phyloP scores from a whole-genome alignment of 2,113 vertebrate genomes.

The Tauraco erythrolophus region DNA sequence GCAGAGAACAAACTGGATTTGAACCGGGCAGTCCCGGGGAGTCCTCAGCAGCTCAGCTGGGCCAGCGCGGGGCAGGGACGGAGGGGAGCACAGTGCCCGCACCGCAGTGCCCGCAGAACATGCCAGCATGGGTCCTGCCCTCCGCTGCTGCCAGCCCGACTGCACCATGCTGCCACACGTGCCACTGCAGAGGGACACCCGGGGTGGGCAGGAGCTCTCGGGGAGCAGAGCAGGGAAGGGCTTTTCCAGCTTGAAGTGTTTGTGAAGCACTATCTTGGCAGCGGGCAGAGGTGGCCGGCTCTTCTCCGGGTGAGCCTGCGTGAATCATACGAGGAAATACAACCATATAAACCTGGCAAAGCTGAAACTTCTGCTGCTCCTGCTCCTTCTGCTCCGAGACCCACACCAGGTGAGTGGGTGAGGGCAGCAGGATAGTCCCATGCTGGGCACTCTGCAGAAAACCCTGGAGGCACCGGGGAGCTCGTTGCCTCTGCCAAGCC shows the following conservation, averaged over 20 bases:
- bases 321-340: background rate
- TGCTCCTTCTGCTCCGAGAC: background rate
- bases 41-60: background rate
- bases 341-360: rapidly evolving
- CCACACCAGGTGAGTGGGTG: rapidly evolving
- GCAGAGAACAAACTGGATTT: background rate
- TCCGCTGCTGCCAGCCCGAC: background rate
- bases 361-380: background rate
- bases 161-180: rapidly evolving
- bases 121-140: rapidly evolving
- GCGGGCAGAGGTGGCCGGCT: background rate
- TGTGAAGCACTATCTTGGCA: background rate
- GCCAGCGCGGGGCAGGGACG: rapidly evolving
- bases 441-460: background rate
- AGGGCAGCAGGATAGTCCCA: rapidly evolving
- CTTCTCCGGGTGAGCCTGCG: background rate
- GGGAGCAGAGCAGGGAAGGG: background rate
- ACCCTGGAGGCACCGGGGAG: rapidly evolving
- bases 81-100: rapidly evolving
- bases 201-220: background rate
- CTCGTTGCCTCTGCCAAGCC: rapidly evolving
- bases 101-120: rapidly evolving
- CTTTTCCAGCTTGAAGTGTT: background rate
- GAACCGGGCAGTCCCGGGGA: rapidly evolving
- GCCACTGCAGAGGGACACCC: background rate